phyloP scores from a whole-genome alignment of 35 echinoderm and acorn worm genomes.

The Patiria miniata region DNA sequence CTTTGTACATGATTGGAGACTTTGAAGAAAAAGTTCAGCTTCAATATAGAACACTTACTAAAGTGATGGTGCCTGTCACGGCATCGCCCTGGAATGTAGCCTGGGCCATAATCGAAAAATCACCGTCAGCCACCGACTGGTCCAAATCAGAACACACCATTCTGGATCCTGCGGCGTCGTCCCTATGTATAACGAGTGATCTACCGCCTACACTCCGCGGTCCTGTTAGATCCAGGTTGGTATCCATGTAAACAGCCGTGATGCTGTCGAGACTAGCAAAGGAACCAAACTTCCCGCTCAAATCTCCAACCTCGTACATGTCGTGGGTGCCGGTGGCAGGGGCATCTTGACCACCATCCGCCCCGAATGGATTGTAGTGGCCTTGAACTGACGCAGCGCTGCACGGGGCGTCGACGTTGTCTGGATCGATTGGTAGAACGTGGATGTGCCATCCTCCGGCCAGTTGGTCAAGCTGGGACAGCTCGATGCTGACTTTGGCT shows the following conservation, averaged over 20 bases:
- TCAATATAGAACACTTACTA: slow-evolving; percentile 16
- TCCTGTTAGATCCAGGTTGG: slow-evolving; percentile 70
- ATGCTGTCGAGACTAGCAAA: slow-evolving; percentile 30
- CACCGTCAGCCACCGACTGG: slow-evolving; percentile 7
- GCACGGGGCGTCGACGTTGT: slow-evolving; percentile 37
- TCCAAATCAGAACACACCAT: slow-evolving; percentile 72
- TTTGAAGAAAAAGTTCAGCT: too few species aligned
- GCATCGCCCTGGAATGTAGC: slow-evolving; percentile 26
- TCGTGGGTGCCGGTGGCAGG: slow-evolving; percentile 61
- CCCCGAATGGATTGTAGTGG: slow-evolving; percentile 90
- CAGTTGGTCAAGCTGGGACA: slow-evolving; percentile 37
- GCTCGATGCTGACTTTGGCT: slow-evolving; percentile 29
- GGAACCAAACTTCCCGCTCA: slow-evolving; percentile 88
- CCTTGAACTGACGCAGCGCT: slow-evolving; percentile 53
- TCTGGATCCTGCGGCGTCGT: slow-evolving; percentile 63
- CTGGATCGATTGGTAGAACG: slow-evolving; percentile 77
- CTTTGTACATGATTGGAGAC: too few species aligned
- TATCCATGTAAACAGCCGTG: slow-evolving; percentile 50
- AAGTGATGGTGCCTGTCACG: background rate
- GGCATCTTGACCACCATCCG: slow-evolving; percentile 52
- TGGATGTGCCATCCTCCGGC: slow-evolving; percentile 91
- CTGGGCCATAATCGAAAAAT: slow-evolving; percentile 56
- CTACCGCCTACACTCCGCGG: slow-evolving; percentile 67
- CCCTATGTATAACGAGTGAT: slow-evolving; percentile 76
- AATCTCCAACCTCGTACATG: slow-evolving; percentile 89